phyloP scores from a whole-genome alignment of 2,113 vertebrate genomes.

The Maccullochella peelii region DNA sequence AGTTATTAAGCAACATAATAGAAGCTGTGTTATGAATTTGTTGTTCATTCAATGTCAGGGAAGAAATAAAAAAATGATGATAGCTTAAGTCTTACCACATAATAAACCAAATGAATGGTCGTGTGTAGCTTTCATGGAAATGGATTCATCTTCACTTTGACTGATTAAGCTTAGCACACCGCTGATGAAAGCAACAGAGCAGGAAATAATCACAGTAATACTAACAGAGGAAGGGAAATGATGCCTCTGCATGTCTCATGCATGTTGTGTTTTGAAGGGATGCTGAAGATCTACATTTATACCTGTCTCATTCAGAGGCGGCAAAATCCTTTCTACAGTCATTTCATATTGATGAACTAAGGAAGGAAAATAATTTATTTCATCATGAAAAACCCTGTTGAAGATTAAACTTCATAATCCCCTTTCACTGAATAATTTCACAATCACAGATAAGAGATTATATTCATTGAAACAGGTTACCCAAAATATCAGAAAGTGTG shows the following conservation, averaged over 20 bases:
- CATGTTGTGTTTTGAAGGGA: constrained; percentile 31
- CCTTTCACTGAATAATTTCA: constrained; percentile 71
- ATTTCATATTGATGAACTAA: constrained; percentile 63
- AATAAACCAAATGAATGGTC: constrained; percentile 43
- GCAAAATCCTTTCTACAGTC: constrained; percentile 52
- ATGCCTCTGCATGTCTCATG: neutral
- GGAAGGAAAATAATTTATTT: constrained; percentile 59
- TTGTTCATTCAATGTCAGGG: constrained; percentile 36
- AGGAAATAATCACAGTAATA: constrained; percentile 47
- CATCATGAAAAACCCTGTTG: constrained; percentile 65
- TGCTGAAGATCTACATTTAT: constrained; percentile 44
- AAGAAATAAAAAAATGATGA: constrained; percentile 30
- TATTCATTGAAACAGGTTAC: constrained; percentile 56
- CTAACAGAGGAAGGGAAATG: constrained; percentile 15
- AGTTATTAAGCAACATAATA: constrained; percentile 51
- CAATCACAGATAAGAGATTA: constrained; percentile 68
- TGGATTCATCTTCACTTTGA: constrained; percentile 56
- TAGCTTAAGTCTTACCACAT: constrained; percentile 18
- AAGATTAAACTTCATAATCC: constrained; percentile 76
- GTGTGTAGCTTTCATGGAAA: constrained; percentile 37
- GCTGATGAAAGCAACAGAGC: constrained; percentile 51
- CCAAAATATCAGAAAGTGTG: constrained; percentile 37
- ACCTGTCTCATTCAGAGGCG: constrained; percentile 48
- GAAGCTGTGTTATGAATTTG: constrained; percentile 32
- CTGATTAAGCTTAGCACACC: constrained; percentile 44